A percentile compares a stretch with the other conserved stretches of the same genome.
Conservation (phyloP, 2,113 vertebrate genomes). For the Microtus oregoni region DNA sequence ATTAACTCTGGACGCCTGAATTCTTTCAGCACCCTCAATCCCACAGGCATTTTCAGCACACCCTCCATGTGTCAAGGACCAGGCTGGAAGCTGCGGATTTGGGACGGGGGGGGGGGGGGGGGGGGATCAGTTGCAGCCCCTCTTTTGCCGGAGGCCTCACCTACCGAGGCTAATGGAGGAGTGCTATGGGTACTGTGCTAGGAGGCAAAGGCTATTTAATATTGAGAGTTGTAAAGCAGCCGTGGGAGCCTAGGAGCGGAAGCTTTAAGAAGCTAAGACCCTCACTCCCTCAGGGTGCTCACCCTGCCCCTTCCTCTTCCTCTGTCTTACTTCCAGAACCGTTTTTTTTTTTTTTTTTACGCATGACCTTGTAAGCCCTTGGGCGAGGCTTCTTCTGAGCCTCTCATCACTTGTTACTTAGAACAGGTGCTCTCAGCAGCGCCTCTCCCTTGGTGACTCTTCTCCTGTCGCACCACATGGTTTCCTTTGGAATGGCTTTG, state of each 20-base stretch:
- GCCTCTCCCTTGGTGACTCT: not conserved
- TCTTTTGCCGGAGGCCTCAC: not conserved
- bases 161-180: not conserved
- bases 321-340: not conserved
- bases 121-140: not conserved
- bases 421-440: not conserved
- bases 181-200: not conserved
- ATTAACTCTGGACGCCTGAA: not conserved
- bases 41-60: not conserved
- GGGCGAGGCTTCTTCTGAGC: not conserved
- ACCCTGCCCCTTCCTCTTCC: not conserved
- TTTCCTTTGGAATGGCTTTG: constrained; percentile 21
- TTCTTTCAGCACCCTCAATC: not conserved
- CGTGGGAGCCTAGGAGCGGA: not conserved
- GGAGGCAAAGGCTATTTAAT: not conserved
- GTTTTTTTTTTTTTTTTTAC: too few species aligned
- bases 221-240: not conserved
- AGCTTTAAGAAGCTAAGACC: not conserved
- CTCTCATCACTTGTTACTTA: not conserved
- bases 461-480: not conserved
- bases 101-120: not conserved
- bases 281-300: not conserved
- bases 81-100: not conserved
- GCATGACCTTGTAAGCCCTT: not conserved
- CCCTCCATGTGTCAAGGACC: not conserved